Conservation (phyloP, 2,113 vertebrate species). For the Pluvianellus socialis region DNA sequence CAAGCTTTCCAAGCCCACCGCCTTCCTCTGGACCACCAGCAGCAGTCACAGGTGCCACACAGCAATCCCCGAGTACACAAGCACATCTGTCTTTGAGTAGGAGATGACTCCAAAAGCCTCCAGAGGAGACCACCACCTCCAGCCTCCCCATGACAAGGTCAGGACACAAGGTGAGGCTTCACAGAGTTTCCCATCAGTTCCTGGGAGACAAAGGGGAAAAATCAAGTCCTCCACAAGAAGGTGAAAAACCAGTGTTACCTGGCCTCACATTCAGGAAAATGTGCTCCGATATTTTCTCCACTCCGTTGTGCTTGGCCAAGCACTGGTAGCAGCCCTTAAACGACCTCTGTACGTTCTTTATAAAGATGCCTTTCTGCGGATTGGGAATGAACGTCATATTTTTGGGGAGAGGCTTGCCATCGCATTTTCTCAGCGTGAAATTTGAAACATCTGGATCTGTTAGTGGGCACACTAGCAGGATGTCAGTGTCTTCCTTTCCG, state of each 20-base stretch:
- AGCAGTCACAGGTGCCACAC: neutral
- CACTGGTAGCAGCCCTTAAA: slow-evolving; percentile 88
- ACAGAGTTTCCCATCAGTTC: neutral
- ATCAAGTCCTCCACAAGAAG: neutral
- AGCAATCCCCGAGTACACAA: neutral
- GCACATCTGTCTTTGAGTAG: neutral
- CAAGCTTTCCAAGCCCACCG: neutral
- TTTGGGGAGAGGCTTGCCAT: slow-evolving; percentile 69
- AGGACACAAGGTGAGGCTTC: neutral
- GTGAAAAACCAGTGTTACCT: slow-evolving; percentile 66
- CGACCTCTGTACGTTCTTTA: slow-evolving; percentile 76
- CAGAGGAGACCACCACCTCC: neutral
- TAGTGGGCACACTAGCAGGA: slow-evolving; percentile 84
- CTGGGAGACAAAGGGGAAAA: neutral
- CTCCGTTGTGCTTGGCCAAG: slow-evolving; percentile 71
- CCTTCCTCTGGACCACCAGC: neutral
- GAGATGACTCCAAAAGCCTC: neutral
- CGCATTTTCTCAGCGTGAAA: slow-evolving; percentile 81
- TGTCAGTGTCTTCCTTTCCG: slow-evolving; percentile 77
- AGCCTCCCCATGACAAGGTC: neutral
- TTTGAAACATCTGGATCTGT: slow-evolving; percentile 84
- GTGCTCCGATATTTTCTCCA: slow-evolving; percentile 21
- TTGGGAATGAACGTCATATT: slow-evolving; percentile 77
- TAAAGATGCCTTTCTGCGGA: slow-evolving; percentile 82
- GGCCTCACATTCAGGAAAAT: slow-evolving; percentile 75